Conservation (phyloP, 2,797 vertebrate species). For the Sebastes reedi region DNA sequence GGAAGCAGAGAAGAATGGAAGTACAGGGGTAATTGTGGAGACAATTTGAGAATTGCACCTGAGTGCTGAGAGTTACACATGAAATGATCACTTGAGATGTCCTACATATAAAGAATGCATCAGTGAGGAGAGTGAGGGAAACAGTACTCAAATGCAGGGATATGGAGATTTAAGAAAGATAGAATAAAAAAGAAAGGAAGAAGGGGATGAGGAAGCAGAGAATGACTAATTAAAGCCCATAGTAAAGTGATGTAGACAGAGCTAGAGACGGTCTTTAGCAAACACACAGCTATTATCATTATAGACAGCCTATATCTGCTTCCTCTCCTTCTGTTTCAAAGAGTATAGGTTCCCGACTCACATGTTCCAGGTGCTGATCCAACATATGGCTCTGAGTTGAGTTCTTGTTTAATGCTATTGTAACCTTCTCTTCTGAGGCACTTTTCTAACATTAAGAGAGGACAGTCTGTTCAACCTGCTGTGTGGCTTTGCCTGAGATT, state of each 20-base stretch:
- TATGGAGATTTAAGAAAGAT: neutral
- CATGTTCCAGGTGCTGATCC: neutral
- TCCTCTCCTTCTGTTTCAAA: slow-evolving; percentile 18
- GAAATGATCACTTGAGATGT: slow-evolving; percentile 2
- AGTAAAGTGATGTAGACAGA: neutral
- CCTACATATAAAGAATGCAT: slow-evolving; percentile 1
- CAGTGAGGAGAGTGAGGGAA: neutral
- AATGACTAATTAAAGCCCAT: neutral
- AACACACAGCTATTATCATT: slow-evolving; percentile 22
- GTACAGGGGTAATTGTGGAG: slow-evolving; percentile 6
- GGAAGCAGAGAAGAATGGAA: slow-evolving; percentile 3
- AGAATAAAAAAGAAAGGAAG: neutral
- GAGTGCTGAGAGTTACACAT: neutral
- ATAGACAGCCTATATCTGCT: slow-evolving; percentile 17
- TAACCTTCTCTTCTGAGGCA: neutral
- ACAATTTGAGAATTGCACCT: slow-evolving; percentile 27
- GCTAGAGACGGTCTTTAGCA: slow-evolving; percentile 3
- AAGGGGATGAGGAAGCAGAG: neutral
- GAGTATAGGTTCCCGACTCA: neutral
- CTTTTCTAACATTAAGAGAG: neutral
- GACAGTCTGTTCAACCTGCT: neutral
- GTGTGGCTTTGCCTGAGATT: neutral
- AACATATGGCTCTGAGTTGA: neutral
- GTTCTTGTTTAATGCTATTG: neutral
- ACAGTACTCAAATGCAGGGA: neutral